A percentile compares a stretch with the other conserved stretches of the same genome.
Conservation (phyloP, 2,113 vertebrate species). For the Colaptes auratus region DNA sequence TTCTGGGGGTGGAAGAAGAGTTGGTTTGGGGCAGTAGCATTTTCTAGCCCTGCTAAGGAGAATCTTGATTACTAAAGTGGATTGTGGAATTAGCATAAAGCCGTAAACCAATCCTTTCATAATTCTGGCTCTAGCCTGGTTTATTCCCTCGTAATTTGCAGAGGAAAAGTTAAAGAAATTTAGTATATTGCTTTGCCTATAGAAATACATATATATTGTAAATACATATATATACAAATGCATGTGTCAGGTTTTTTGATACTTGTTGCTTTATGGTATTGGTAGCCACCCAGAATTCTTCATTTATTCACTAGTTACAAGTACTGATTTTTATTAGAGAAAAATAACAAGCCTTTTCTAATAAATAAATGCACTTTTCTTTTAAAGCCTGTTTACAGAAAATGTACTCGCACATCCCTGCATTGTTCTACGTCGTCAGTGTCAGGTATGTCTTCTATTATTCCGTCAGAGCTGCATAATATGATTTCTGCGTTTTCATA, state of each 20-base stretch:
- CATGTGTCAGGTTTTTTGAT: background rate
- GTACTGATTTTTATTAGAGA: background rate
- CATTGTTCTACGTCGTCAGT: conserved; percentile 94
- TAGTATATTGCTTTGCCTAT: background rate
- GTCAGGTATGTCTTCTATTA: conserved; percentile 84
- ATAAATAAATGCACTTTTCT: conserved; percentile 34
- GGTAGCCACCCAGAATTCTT: background rate
- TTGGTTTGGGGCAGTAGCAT: background rate
- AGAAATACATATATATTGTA: background rate
- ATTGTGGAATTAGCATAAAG: background rate
- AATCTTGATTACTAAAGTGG: background rate
- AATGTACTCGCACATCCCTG: conserved; percentile 97
- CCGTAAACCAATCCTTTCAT: background rate
- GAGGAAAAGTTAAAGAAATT: background rate
- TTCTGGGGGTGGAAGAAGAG: background rate
- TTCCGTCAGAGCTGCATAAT: background rate
- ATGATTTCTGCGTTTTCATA: background rate
- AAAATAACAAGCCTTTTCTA: background rate
- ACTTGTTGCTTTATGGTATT: background rate
- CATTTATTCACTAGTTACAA: background rate
- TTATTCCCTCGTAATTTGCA: background rate
- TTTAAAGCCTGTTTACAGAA: conserved; percentile 92
- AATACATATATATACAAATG: background rate
- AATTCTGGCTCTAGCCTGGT: background rate
- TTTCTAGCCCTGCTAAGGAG: background rate